These are phyloP conservation scores for Glaucomys volans DNA, from an alignment of 2,113 vertebrate genomes.

Conservation along the genomic window DNA sequence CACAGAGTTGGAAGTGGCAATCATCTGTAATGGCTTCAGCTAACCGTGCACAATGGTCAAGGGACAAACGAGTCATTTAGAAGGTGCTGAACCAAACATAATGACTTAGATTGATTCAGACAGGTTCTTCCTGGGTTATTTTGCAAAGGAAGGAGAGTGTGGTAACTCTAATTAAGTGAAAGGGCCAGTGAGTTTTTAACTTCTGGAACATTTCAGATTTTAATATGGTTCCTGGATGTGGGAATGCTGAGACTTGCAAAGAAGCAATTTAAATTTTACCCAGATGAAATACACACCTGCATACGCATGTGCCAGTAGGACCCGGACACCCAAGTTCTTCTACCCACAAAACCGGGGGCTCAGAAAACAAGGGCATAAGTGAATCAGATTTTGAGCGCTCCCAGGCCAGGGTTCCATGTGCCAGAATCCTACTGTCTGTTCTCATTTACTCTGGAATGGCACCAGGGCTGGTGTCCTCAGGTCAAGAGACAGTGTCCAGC, in stretches of 20 bases:
- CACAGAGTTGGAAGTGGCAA: neutral
- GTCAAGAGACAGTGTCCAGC: neutral
- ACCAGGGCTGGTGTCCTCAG: neutral
- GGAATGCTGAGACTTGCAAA: constrained; percentile 73
- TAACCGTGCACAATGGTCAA: constrained; percentile 15
- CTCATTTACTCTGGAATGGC: constrained; percentile 16
- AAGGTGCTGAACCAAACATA: constrained; percentile 53
- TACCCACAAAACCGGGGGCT: constrained; percentile 8
- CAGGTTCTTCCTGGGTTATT: neutral
- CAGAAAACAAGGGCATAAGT: constrained; percentile 51
- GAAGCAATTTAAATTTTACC: constrained; percentile 79
- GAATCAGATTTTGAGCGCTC: constrained; percentile 62
- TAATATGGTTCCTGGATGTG: constrained; percentile 66
- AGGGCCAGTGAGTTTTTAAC: constrained; percentile 18
- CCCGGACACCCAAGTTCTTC: neutral
- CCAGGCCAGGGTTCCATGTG: neutral
- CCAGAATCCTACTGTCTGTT: constrained; percentile 17
- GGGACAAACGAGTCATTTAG: constrained; percentile 60
- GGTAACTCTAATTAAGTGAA: constrained; percentile 63
- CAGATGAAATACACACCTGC: constrained; percentile 44
- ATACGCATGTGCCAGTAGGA: neutral
- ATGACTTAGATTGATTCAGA: constrained; percentile 36
- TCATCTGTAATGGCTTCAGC: constrained; percentile 47
- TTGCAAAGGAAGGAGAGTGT: neutral
- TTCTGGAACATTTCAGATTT: constrained; percentile 67